These are phyloP conservation scores for Ectropis grisescens DNA, from an alignment of 1,140 invertebrate species.

Conservation along the genomic window DNA sequence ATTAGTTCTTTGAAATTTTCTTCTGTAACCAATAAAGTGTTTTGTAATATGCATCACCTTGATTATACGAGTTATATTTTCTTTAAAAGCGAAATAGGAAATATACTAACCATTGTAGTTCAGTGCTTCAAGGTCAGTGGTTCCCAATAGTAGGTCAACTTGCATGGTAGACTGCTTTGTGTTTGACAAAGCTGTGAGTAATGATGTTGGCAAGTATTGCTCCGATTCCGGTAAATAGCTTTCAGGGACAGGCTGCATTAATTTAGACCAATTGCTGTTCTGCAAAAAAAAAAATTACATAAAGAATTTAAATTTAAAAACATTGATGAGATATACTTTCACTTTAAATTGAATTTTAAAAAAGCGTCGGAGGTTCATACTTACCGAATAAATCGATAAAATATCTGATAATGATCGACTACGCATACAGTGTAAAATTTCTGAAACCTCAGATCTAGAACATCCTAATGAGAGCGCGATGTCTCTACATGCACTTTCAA, in stretches of 20 bases:
- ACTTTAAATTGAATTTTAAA: too few species aligned
- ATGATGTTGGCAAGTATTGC: constrained; percentile 69
- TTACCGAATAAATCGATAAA: constrained; percentile 71
- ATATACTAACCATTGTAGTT: constrained; percentile 54
- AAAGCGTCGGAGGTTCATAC: too few species aligned
- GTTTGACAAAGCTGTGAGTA: constrained; percentile 52
- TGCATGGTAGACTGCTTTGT: constrained; percentile 63
- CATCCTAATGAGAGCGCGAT: constrained; percentile 33
- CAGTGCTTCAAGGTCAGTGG: constrained; percentile 73
- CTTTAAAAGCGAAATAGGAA: not conserved
- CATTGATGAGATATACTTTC: too few species aligned
- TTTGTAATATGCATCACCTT: too few species aligned
- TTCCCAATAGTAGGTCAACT: constrained; percentile 70
- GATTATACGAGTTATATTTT: too few species aligned
- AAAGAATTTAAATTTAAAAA: constrained; percentile 20
- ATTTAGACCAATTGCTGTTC: constrained; percentile 69
- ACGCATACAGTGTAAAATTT: constrained; percentile 75
- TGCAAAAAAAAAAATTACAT: too few species aligned
- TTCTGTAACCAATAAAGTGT: constrained; percentile 24
- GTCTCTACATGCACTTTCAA: constrained; percentile 26
- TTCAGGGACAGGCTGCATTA: constrained; percentile 72
- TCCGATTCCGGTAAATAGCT: constrained; percentile 68
- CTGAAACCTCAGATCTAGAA: constrained; percentile 26
- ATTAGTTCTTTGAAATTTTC: constrained; percentile 20
- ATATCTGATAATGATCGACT: constrained; percentile 72